Conservation (phyloP, 2,797 vertebrate genomes). For the Fratercula arctica region DNA sequence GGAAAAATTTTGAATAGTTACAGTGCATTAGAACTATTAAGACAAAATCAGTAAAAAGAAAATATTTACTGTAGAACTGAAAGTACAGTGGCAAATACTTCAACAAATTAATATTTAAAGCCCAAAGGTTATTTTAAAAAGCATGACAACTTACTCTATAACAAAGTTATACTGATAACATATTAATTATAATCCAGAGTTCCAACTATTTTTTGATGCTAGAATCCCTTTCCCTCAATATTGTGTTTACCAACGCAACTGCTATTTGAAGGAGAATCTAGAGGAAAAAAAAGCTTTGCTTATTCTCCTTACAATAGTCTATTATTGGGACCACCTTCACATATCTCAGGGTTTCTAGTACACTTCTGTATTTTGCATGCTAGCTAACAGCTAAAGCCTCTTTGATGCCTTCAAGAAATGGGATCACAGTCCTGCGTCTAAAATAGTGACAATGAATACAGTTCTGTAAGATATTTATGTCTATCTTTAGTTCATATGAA, state of each 20-base stretch:
- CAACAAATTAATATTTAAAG: not conserved
- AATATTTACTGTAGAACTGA: not conserved
- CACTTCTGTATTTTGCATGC: not conserved
- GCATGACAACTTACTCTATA: not conserved
- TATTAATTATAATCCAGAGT: not conserved
- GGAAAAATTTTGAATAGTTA: not conserved
- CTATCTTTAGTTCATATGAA: not conserved
- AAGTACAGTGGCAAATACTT: not conserved
- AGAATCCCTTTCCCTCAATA: not conserved
- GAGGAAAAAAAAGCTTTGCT: not conserved
- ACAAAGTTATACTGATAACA: not conserved
- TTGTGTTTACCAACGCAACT: not conserved
- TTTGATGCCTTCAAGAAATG: not conserved
- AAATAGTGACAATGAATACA: not conserved
- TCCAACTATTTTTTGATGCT: not conserved
- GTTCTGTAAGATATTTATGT: not conserved
- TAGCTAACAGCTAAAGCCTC: not conserved
- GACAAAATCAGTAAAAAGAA: not conserved
- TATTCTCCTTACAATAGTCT: not conserved
- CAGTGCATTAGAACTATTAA: not conserved
- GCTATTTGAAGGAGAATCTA: not conserved
- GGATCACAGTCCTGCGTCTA: not conserved
- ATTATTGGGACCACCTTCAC: not conserved
- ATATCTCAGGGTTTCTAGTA: not conserved
- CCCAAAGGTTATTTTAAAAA: not conserved